A percentile compares a stretch with the other conserved stretches of the same genome.
phyloP scores from a whole-genome alignment of 2,888 invertebrate species.

The Melolontha melolontha region DNA sequence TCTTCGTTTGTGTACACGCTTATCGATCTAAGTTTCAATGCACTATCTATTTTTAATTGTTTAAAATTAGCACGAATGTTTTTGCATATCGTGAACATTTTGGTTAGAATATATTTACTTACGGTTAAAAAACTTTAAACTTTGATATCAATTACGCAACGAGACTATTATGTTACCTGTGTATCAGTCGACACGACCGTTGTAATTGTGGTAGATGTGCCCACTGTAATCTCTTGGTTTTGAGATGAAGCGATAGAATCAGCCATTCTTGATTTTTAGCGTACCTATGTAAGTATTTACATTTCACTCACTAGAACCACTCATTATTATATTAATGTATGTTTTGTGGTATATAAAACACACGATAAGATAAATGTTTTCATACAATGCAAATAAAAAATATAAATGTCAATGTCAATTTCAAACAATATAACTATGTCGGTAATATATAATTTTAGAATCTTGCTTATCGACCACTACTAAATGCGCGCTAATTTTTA shows the following conservation, averaged over 20 bases:
- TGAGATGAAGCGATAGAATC: slow-evolving; percentile 49
- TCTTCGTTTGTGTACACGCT: slow-evolving; percentile 50
- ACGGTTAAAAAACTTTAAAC: slow-evolving; percentile 30
- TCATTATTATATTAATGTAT: slow-evolving; percentile 28
- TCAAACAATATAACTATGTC: slow-evolving; percentile 15
- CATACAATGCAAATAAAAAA: slow-evolving; percentile 9
- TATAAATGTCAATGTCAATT: slow-evolving; percentile 38
- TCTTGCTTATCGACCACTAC: slow-evolving; percentile 3
- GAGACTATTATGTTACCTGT: slow-evolving; percentile 56
- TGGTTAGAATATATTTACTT: slow-evolving; percentile 23
- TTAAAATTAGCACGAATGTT: slow-evolving; percentile 31
- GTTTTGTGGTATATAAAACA: slow-evolving; percentile 3
- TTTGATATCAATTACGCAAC: slow-evolving; percentile 34
- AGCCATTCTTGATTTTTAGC: slow-evolving; percentile 48
- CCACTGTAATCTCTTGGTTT: slow-evolving; percentile 43
- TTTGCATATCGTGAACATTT: slow-evolving; percentile 36
- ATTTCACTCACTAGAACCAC: slow-evolving; percentile 29
- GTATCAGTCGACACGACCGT: slow-evolving; percentile 58
- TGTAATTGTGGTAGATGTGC: slow-evolving; percentile 60
- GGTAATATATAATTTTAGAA: neutral
- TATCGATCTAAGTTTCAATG: slow-evolving; percentile 26
- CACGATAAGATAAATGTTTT: slow-evolving; percentile 31
- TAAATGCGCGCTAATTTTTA: slow-evolving; percentile 19
- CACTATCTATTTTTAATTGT: slow-evolving; percentile 40
- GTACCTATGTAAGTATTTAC: slow-evolving; percentile 43